Base-by-base conservation (phyloP, 2,113 vertebrate species). In the Aegithalos caudatus region DNA sequence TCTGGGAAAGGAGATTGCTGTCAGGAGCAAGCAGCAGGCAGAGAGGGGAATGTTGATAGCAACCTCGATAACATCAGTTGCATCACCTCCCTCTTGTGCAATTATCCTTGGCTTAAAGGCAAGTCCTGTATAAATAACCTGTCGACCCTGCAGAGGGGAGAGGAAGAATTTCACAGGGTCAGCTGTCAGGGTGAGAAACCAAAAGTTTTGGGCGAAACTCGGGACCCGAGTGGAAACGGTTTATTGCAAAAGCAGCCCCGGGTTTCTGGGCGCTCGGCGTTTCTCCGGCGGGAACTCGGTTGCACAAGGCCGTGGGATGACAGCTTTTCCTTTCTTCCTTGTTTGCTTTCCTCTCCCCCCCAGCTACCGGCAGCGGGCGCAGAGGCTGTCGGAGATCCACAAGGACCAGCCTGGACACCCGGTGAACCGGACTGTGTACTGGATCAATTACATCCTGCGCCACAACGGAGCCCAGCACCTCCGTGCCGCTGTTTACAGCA, bases 391-490 rank as follows among this genome's bases (percentile, higher is more conserved):
- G 6, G 98, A 98, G 94, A 99, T 99, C 95, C 99, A 99, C 97
- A 99, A 98, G 98, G 99, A 99, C 96, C 99, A 99, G 89, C 99
- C 99, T 0, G 99, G 98, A 18, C 99, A 99, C 87, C 99, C 99
- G 1, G 99, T 99, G 76, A 98, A 98, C 90, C 98, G 99, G 72
- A 99, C 99, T 12, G 97, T 98, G 23, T 99, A 99, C 95, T 99
- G 99, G 99, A 99, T 99, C 81, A 98, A 98, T 95, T 99, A 99
- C 95, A 98, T 99, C 76, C 98, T 99, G 56, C 99, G 99, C 58
- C 99, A 99, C 97, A 96, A 98, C 0, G 99, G 99, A 80, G 99
- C 99, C 38, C 97, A 98, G 44, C 99, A 99, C 97, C 98, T 99
- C 44, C 99, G 99, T 85, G 98, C 99, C 0, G 98, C 99, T 22